Base-by-base conservation (phyloP, 2,113 vertebrate genomes). In the Podiceps cristatus region DNA sequence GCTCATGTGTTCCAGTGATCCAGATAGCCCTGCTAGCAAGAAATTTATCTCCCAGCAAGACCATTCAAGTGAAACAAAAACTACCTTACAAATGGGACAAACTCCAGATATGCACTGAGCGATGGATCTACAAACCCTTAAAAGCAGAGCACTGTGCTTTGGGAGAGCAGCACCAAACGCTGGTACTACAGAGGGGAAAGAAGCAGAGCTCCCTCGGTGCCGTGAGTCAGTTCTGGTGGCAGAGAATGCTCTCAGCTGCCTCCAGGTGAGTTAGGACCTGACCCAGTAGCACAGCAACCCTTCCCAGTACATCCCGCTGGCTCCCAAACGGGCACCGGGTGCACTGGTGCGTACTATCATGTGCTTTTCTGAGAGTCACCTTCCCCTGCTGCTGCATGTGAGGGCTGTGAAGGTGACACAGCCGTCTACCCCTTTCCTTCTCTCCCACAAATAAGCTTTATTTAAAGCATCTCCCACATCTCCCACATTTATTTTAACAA, bases 121-220 rank as follows among this genome's bases (percentile, higher is more conserved):
- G 1, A 35, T 49, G 40, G 35, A 33, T 60, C 37, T 55, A 18
- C 47, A 59, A 90, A 42, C 17, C 13, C 4, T 8, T 29, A 19
- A 47, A 81, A 42, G 3, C 37, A 35, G 60, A 69, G n/a, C 16
- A 3, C 40, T 3, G 29, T 29, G 59, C n/a, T 58, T 33, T 50
- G 19, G 47, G 73, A 55, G 40, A 74, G 64, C 56, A 81, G 42
- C 49, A 28, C 42, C 42, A 42, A 63, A 10, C 13, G 33, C 45
- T 0, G 0, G 18, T 13, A 13, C 31, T 1, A 0, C 18, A 29
- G 18, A 55, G 14, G 12, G 19, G 37, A 56, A 42, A 58, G 50
- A 10, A 63, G 37, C 42, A 42, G 42, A 13, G 31, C 18, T 79
- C 53, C 0, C 1, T 20, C 1, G 1, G 3, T n/a, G 64, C 50